Percentiles rank a stretch among this genome's conserved stretches.
These are phyloP conservation scores for Chauna torquata DNA, from an alignment of 2,113 vertebrate species.

Conservation along the genomic window DNA sequence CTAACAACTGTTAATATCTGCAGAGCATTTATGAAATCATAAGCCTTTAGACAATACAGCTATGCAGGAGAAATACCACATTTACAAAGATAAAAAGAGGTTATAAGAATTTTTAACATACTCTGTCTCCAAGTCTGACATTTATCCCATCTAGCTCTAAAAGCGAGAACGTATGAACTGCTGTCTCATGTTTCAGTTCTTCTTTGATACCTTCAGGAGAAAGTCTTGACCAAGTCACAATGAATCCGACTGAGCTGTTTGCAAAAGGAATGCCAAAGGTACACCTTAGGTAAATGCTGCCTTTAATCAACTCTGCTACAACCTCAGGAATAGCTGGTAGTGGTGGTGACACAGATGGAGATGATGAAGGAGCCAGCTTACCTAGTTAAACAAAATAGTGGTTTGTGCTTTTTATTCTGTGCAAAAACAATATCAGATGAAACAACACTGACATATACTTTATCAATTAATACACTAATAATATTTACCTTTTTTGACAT, in stretches of 20 bases:
- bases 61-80: not conserved
- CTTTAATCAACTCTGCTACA: constrained; percentile 70
- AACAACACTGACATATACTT: not conserved
- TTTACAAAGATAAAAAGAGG: not conserved
- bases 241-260: constrained; percentile 81
- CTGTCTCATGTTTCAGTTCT: constrained; percentile 85
- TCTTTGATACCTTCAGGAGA: constrained; percentile 82
- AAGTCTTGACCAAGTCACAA: constrained; percentile 86
- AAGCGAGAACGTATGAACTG: constrained; percentile 78
- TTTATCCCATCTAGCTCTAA: constrained; percentile 92
- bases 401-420: not conserved
- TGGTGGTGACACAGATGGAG: constrained; percentile 53
- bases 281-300: constrained; percentile 81
- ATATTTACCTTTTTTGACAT: not conserved
- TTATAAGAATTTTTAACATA: constrained; percentile 60
- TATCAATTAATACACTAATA: not conserved
- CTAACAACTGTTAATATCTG: not conserved
- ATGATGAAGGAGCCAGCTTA: not conserved
- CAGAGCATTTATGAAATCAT: not conserved
- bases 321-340: constrained; percentile 74
- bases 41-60: not conserved
- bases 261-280: constrained; percentile 73
- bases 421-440: not conserved
- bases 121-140: constrained; percentile 88
- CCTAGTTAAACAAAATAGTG: constrained; percentile 44